Base-by-base conservation (phyloP, 2,888 invertebrate species). In the Callyntrura guangdongensis region DNA sequence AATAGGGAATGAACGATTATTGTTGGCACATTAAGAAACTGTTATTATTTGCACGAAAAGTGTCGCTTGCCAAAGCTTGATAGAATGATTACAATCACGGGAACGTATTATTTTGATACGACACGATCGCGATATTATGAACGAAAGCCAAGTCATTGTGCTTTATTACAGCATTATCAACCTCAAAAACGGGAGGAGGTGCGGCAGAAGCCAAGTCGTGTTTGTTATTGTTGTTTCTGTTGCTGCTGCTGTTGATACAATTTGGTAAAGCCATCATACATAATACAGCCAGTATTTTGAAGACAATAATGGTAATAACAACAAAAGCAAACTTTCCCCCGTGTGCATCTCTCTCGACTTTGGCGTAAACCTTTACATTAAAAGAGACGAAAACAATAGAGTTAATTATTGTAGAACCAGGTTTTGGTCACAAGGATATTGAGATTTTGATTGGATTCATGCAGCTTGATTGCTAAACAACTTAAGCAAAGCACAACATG, bases 371-470 rank as follows among this genome's bases (percentile, higher is more conserved):
- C 2, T 69, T 36, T 36, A 49, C 22, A 53, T 74, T 49, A 69
- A 49, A 45, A 59, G 86, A 86, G 45, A 77, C 59, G 82, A 86
- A 91, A 87, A 91, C 91, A 91, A 91, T 91, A 53, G 86, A 91
- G 91, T 81, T 91, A 83, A 91, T 91, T 91, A 90, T 90, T 81
- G 83, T 20, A 83, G 64, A 61, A 81, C 67, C 45, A 84, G 69
- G 45, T 56, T 20, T 67, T 84, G 69, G 12, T 47, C 47, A 53
- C 53, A 53, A 69, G 56, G 64, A 25, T 79, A 49, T 64, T 45
- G 72, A 82, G 81, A 84, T 82, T 86, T 69, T 74, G 90, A 90
- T 90, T 87, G 87, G 84, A 83, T 64, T 91, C 77, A 87, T 87
- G 56, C 74, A 86, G 81, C 72, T 86, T 20, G 11, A n/a, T 61